Conservation (phyloP, 2,797 vertebrate species). For the Neosilurus hyrtlii region DNA sequence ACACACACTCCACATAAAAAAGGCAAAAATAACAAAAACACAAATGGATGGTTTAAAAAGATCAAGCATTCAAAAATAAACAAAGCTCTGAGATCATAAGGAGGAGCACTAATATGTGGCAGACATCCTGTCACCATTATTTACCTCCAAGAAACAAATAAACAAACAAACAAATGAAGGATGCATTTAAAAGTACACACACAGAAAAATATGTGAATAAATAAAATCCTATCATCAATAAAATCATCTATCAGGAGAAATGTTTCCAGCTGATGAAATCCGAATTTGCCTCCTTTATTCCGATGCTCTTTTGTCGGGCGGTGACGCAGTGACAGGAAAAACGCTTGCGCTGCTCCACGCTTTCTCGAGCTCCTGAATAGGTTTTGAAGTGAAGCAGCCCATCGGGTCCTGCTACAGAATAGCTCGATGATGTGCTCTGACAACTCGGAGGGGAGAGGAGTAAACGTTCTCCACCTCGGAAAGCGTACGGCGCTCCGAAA, state of each 20-base stretch:
- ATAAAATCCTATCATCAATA: background rate
- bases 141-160: slow-evolving; percentile 61
- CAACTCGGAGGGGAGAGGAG: slow-evolving; percentile 1
- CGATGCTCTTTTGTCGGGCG: background rate
- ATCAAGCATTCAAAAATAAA: slow-evolving; percentile 43
- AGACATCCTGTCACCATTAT: slow-evolving; percentile 61
- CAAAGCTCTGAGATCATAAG: slow-evolving; percentile 58
- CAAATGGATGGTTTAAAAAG: background rate
- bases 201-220: slow-evolving; percentile 18
- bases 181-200: slow-evolving; percentile 54
- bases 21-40: background rate
- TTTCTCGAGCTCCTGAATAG: background rate
- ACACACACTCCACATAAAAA: background rate
- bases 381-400: slow-evolving; percentile 30
- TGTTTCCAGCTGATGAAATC: background rate
- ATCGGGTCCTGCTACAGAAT: slow-evolving; percentile 12
- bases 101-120: slow-evolving; percentile 60
- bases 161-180: slow-evolving; percentile 56
- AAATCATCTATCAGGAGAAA: background rate
- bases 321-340: slow-evolving; percentile 2
- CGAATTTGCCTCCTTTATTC: background rate
- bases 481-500: background rate
- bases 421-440: slow-evolving; percentile 24
- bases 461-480: slow-evolving; percentile 19
- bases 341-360: background rate